Base-by-base conservation (phyloP, 2,113 vertebrate species). In the Gobius niger region DNA sequence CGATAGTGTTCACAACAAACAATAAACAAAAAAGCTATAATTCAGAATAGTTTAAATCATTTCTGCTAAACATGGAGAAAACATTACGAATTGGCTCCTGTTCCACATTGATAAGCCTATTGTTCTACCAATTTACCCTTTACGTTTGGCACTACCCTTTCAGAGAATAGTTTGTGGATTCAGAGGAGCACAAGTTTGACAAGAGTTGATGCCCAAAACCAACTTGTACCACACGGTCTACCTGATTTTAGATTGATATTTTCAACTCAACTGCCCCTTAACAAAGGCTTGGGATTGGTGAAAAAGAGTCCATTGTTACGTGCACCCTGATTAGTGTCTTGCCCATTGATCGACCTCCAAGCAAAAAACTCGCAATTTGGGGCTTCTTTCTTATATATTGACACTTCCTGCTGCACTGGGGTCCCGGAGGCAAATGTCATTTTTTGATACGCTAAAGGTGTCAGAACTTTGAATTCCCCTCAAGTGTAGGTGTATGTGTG, bases 361-460 rank as follows among this genome's bases (percentile, higher is more conserved):
- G 18, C 10, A 13, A 34, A 34, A 56, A 56, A 56, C 24, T 34
- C n/a, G 8, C 12, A 57, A 7, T 40, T 24, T 14, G 14, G 14
- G 54, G 54, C 19, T 42, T 34, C 10, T 56, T 7, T 24, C 53
- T 53, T 12, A 19, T 56, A 56, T 56, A 61, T 14, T 2, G 14
- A 62, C 47, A 71, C 57, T 44, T 65, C 68, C 56, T 74, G 74
- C 75, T 59, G 34, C 76, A 70, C 79, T 76, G 72, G 74, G 63
- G 70, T 76, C 73, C 18, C 18, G 12, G 64, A 76, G 68, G 70
- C 76, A 75, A 76, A 82, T 85, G 79, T 74, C 76, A 80, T 74
- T 77, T 84, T 84, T 66, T 82, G 69, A 81, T 88, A 79, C 66
- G 65, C 65, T 64, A 50, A 82, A 82, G 76, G 62, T 78, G 83